A percentile compares a stretch with the other conserved stretches of the same genome.
Evolutionary conservation across 2,113 vertebrate species (phyloP).

Genomic region (Sterrhoptilus dennistouni): DNA sequence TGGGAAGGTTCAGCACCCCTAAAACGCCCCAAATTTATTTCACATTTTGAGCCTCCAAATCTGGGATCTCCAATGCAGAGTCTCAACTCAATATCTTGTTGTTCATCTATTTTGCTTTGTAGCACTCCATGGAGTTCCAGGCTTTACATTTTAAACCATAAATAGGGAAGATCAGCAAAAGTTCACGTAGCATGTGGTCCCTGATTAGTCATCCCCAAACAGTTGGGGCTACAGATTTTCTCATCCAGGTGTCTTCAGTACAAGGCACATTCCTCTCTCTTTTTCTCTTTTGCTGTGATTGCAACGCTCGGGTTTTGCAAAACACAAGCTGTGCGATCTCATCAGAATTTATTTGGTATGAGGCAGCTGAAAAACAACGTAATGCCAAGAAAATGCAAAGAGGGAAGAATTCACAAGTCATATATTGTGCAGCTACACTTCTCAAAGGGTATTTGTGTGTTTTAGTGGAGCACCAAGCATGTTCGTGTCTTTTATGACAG

Average conservation of each 20-base stretch:
- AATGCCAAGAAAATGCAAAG: neutral
- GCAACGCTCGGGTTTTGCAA: neutral
- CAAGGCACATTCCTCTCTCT: neutral
- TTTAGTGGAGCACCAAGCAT: slow-evolving; percentile 66
- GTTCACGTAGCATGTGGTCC: neutral
- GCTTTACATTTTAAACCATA: neutral
- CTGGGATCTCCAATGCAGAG: neutral
- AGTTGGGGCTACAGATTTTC: neutral
- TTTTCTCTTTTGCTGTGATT: neutral
- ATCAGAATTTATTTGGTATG: neutral
- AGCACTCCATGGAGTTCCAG: neutral
- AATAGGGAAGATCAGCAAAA: neutral
- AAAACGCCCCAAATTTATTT: neutral
- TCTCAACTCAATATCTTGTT: neutral
- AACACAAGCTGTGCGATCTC: neutral
- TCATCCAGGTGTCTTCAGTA: neutral
- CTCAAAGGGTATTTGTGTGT: slow-evolving; percentile 43
- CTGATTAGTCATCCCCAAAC: neutral
- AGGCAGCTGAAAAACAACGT: neutral
- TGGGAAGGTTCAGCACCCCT: neutral
- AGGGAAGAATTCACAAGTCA: neutral
- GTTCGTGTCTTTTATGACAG: slow-evolving; percentile 65
- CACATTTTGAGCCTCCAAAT: neutral
- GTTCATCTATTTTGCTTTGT: neutral
- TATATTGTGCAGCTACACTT: slow-evolving; percentile 10